phyloP scores from a whole-genome alignment of 2,797 vertebrate genomes.

The Ctenopoma kingsleyae region DNA sequence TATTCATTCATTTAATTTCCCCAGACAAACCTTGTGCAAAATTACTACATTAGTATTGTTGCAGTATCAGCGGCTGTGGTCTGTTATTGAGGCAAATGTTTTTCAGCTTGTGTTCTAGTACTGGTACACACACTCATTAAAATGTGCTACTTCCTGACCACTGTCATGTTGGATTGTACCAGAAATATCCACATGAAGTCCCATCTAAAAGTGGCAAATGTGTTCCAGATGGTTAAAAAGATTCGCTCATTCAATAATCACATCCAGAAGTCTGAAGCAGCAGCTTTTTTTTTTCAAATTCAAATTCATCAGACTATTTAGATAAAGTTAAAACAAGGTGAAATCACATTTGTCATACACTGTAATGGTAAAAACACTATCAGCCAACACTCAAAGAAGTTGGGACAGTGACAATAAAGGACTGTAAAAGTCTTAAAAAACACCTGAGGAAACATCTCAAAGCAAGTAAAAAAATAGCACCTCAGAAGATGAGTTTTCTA shows the following conservation, averaged over 20 bases:
- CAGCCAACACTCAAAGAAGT: neutral
- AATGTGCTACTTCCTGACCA: neutral
- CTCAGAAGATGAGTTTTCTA: too few species aligned
- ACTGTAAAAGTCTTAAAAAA: too few species aligned
- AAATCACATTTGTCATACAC: neutral
- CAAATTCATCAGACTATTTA: neutral
- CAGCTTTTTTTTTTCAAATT: neutral
- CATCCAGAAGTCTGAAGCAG: conserved; percentile 4
- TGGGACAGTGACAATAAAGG: too few species aligned
- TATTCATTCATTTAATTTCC: neutral
- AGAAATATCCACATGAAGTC: conserved; percentile 3
- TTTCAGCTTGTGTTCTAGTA: neutral
- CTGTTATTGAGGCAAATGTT: neutral
- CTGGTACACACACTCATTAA: conserved; percentile 1
- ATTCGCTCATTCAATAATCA: conserved; percentile 8
- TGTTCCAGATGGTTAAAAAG: neutral
- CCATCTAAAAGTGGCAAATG: conserved; percentile 2
- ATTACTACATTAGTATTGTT: neutral
- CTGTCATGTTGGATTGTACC: neutral
- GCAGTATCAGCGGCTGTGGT: neutral
- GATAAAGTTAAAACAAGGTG: neutral
- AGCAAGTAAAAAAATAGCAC: too few species aligned
- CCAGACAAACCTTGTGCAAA: neutral
- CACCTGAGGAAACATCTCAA: too few species aligned
- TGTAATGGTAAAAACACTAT: neutral